phyloP scores from a whole-genome alignment of 2,797 vertebrate genomes.

The Hydrolagus colliei region DNA sequence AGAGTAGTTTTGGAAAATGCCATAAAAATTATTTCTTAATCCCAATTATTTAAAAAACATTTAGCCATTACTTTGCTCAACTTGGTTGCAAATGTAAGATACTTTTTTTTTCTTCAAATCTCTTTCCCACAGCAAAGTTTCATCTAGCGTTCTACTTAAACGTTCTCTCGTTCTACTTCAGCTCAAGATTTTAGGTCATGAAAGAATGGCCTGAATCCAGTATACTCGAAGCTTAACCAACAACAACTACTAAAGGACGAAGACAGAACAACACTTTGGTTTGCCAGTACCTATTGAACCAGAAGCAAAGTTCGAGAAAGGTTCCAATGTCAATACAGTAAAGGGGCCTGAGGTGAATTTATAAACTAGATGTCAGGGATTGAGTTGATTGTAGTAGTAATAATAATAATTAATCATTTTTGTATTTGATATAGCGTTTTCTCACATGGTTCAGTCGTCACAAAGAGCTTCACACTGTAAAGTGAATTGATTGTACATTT shows the following conservation, averaged over 20 bases:
- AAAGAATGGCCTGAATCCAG: constrained; percentile 24
- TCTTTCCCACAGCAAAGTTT: constrained; percentile 29
- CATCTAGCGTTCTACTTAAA: constrained; percentile 26
- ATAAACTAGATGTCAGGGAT: constrained; percentile 25
- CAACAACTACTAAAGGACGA: constrained; percentile 14
- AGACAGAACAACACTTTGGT: constrained; percentile 24
- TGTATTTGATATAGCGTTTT: no score
- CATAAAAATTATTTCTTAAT: background rate
- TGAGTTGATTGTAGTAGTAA: constrained; percentile 17
- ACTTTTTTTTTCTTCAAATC: constrained; percentile 26
- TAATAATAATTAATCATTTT: no score
- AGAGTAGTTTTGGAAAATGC: background rate
- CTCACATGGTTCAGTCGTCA: no score
- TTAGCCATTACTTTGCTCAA: constrained; percentile 20
- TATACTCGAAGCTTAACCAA: constrained; percentile 27
- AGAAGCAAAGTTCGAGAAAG: constrained; percentile 21
- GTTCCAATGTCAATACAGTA: constrained; percentile 11
- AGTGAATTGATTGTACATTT: no score
- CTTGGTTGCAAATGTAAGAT: constrained; percentile 28
- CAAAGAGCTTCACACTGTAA: no score
- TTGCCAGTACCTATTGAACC: constrained; percentile 28
- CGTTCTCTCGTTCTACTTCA: constrained; percentile 23
- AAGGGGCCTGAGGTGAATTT: constrained; percentile 23
- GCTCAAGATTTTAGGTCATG: constrained; percentile 29
- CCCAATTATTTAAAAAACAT: constrained; percentile 12